These are phyloP conservation scores for Botia kubotai DNA, from an alignment of 2,797 vertebrate genomes.

Conservation along the genomic window DNA sequence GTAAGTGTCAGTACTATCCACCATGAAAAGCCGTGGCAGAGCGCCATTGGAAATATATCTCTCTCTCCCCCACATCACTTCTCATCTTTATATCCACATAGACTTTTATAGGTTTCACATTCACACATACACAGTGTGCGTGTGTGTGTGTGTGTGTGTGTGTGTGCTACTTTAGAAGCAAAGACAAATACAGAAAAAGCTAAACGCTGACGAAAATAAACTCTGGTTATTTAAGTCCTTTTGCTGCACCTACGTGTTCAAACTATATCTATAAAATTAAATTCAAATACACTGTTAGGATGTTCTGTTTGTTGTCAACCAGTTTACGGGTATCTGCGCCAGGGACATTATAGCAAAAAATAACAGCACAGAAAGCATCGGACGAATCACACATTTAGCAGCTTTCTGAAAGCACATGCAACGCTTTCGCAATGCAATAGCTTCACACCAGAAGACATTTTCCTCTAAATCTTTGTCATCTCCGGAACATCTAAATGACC, in stretches of 20 bases:
- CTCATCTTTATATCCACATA: slow-evolving; percentile 8
- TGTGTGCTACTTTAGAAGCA: slow-evolving; percentile 4
- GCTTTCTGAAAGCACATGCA: background rate
- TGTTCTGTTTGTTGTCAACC: slow-evolving; percentile 28
- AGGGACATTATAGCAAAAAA: slow-evolving; percentile 30
- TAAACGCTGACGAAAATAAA: background rate
- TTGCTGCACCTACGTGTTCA: background rate
- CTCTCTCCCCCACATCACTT: slow-evolving; percentile 21
- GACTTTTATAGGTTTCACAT: slow-evolving; percentile 9
- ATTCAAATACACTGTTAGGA: slow-evolving; percentile 7
- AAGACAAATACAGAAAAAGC: background rate
- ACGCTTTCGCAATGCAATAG: background rate
- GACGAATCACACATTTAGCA: slow-evolving; percentile 6
- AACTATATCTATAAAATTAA: background rate
- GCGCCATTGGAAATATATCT: slow-evolving; percentile 40
- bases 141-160: background rate
- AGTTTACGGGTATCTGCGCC: slow-evolving; percentile 28
- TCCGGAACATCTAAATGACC: slow-evolving; percentile 28
- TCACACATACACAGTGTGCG: slow-evolving; percentile 14
- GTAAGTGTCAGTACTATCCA: slow-evolving; percentile 55
- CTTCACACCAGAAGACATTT: slow-evolving; percentile 17
- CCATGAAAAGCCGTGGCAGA: slow-evolving; percentile 37
- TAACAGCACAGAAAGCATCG: slow-evolving; percentile 5
- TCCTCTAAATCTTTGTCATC: slow-evolving; percentile 1
- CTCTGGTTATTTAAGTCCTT: slow-evolving; percentile 5